Conservation (phyloP, 1,140 invertebrate genomes). For the Sycophaga agraensis region DNA sequence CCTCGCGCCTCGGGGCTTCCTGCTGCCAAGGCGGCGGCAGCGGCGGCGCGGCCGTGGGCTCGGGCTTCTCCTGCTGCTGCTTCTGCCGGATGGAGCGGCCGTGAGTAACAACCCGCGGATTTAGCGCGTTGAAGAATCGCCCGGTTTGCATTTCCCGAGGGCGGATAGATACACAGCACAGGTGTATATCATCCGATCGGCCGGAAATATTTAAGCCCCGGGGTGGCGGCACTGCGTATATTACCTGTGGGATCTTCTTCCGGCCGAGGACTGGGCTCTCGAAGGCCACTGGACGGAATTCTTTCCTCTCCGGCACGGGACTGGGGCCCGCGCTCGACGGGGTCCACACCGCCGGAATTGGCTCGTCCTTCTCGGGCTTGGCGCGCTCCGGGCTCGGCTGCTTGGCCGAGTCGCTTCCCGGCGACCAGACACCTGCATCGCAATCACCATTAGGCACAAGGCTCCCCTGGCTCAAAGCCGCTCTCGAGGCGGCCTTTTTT, state of each 20-base stretch:
- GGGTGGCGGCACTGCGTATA: background rate
- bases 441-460: no score
- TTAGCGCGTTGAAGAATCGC: no score
- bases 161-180: no score
- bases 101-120: no score
- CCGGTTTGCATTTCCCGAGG: no score
- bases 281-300: slow-evolving; percentile 78
- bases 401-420: slow-evolving; percentile 54
- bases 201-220: no score
- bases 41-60: background rate
- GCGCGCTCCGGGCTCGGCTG: slow-evolving; percentile 52
- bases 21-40: slow-evolving; percentile 49
- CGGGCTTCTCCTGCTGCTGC: no score
- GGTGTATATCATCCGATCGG: no score
- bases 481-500: background rate
- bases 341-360: slow-evolving; percentile 72
- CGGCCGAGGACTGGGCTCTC: slow-evolving; percentile 69
- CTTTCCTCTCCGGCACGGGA: slow-evolving; percentile 64
- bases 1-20: slow-evolving; percentile 33
- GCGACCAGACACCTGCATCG: slow-evolving; percentile 62
- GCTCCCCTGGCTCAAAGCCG: background rate
- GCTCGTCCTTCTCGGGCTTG: slow-evolving; percentile 53
- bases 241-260: slow-evolving; percentile 40
- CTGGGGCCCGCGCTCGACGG: slow-evolving; percentile 68
- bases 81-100: no score